Percentiles rank a stretch among this genome's conserved stretches.
phyloP scores from a whole-genome alignment of 1,140 invertebrate genomes.

The Drosophila asahinai region DNA sequence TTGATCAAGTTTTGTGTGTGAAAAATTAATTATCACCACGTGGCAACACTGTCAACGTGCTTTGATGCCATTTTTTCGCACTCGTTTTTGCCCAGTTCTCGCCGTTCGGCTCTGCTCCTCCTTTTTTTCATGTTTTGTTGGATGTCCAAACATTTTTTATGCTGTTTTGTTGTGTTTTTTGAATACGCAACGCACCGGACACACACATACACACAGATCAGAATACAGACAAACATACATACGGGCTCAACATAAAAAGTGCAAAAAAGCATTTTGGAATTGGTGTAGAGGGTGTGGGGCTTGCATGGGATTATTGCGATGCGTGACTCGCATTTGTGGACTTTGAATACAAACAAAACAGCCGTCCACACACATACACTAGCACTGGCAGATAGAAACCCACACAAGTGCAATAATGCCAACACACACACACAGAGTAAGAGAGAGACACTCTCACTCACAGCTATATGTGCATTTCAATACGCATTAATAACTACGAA shows the following conservation, averaged over 20 bases:
- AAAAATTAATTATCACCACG: constrained; percentile 71
- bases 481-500: constrained; percentile 82
- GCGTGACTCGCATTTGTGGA: constrained; percentile 80
- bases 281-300: constrained; percentile 16
- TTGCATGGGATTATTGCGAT: constrained; percentile 76
- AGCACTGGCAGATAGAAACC: constrained; percentile 37
- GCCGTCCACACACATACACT: constrained; percentile 30
- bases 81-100: constrained; percentile 41
- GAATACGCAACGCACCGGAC: constrained; percentile 54
- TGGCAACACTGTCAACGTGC: constrained; percentile 71
- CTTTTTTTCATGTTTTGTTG: constrained; percentile 45
- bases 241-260: constrained; percentile 40
- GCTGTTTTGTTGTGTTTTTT: constrained; percentile 67
- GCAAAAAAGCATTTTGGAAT: constrained; percentile 50
- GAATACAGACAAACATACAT: constrained; percentile 10
- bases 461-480: constrained; percentile 65
- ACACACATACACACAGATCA: constrained; percentile 31
- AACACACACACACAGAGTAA: constrained; percentile 19
- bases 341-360: constrained; percentile 81
- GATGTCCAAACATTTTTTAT: constrained; percentile 72
- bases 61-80: constrained; percentile 61
- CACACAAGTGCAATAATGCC: constrained; percentile 41
- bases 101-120: constrained; percentile 41
- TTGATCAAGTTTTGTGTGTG: constrained; percentile 53
- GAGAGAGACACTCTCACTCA: constrained; percentile 50